Conservation (phyloP, 2,797 vertebrate genomes). For the Typhlichthys eigenmanni region DNA sequence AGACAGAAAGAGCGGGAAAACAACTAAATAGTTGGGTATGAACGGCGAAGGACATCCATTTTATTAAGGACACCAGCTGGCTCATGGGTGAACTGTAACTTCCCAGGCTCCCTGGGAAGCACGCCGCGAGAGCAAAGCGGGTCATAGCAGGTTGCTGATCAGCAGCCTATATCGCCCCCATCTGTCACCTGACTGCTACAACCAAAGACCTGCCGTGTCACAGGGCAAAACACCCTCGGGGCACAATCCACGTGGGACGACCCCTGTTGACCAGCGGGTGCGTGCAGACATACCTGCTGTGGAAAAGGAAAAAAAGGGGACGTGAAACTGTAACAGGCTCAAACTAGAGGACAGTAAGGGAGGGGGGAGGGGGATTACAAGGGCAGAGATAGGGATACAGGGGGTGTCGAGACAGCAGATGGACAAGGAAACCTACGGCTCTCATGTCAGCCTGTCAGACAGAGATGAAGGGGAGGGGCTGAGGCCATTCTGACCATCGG, state of each 20-base stretch:
- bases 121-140: conserved; percentile 44
- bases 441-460: conserved; percentile 31
- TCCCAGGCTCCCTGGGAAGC: conserved; percentile 25
- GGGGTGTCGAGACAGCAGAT: conserved; percentile 48
- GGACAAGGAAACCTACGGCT: conserved; percentile 40
- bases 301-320: too few species aligned
- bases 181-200: too few species aligned
- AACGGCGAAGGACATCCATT: conserved; percentile 37
- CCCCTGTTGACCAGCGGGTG: too few species aligned
- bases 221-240: too few species aligned
- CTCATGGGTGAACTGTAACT: background rate
- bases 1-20: too few species aligned
- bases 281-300: too few species aligned
- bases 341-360: conserved; percentile 6
- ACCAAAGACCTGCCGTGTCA: too few species aligned
- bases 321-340: too few species aligned
- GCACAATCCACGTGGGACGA: too few species aligned
- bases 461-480: background rate
- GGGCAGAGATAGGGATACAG: background rate
- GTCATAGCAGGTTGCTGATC: background rate
- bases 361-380: background rate
- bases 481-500: background rate
- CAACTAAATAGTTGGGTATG: background rate
- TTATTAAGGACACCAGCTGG: conserved; percentile 30
- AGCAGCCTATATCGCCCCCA: too few species aligned